A percentile compares a stretch with the other conserved stretches of the same genome.
phyloP scores from a whole-genome alignment of 2,113 vertebrate genomes.

The Trichechus manatus region DNA sequence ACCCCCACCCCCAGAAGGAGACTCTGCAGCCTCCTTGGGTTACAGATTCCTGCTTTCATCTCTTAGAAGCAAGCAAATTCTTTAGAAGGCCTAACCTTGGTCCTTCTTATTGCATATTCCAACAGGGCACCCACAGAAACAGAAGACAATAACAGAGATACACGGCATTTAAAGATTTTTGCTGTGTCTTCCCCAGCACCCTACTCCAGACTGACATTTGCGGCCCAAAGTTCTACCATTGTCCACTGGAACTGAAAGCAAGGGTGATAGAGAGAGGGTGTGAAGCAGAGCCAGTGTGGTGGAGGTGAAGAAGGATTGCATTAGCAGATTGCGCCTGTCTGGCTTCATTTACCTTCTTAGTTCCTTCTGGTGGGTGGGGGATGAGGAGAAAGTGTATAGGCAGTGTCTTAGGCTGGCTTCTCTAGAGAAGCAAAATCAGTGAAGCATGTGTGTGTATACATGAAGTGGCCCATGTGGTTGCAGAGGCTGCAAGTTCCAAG shows the following conservation, averaged over 20 bases:
- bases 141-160: not conserved
- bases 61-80: not conserved
- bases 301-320: fast-evolving
- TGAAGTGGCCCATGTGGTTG: too few species aligned
- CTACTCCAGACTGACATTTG: not conserved
- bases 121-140: not conserved
- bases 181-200: not conserved
- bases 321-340: not conserved
- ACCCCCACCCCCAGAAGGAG: not conserved
- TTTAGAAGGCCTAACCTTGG: not conserved
- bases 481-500: too few species aligned
- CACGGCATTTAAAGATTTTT: not conserved
- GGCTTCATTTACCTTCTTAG: not conserved
- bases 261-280: not conserved
- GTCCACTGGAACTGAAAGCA: not conserved
- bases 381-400: not conserved
- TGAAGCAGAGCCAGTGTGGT: not conserved
- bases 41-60: not conserved
- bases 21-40: not conserved
- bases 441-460: too few species aligned
- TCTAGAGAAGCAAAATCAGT: too few species aligned
- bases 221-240: not conserved
- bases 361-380: not conserved
- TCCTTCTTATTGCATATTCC: not conserved
- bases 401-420: not conserved